Evolutionary conservation across 2,888 invertebrate species (phyloP).

Genomic region (Mylabris sibirica): DNA sequence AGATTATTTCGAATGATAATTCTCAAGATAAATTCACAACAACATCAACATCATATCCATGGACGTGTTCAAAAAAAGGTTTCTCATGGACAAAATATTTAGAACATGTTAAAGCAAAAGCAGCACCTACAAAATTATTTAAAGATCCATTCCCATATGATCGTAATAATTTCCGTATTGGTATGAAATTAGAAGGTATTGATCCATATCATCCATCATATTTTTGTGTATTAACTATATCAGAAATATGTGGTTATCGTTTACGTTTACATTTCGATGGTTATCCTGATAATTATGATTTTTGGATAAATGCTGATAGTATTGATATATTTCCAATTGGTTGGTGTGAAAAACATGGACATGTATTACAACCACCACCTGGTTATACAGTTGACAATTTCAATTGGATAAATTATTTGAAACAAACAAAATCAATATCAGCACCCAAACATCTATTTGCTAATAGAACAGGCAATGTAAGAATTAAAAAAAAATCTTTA

Average conservation of each 20-base stretch:
- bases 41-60: slow-evolving; percentile 65
- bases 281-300: slow-evolving; percentile 87
- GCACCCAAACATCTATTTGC: slow-evolving; percentile 82
- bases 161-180: slow-evolving; percentile 80
- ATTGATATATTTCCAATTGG: slow-evolving; percentile 90
- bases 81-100: slow-evolving; percentile 83
- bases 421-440: slow-evolving; percentile 74
- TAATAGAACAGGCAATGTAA: slow-evolving; percentile 71
- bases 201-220: slow-evolving; percentile 91
- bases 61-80: slow-evolving; percentile 75
- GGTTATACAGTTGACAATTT: slow-evolving; percentile 71
- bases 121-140: slow-evolving; percentile 80
- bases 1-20: slow-evolving; percentile 54
- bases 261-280: slow-evolving; percentile 92
- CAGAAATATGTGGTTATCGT: slow-evolving; percentile 83
- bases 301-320: slow-evolving; percentile 94
- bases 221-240: slow-evolving; percentile 87
- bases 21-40: slow-evolving; percentile 51
- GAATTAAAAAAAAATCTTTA: slow-evolving; percentile 37
- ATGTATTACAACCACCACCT: slow-evolving; percentile 80
- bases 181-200: slow-evolving; percentile 91
- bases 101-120: slow-evolving; percentile 74
- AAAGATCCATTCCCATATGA: slow-evolving; percentile 79
- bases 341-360: slow-evolving; percentile 90
- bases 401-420: slow-evolving; percentile 85